Conservation (phyloP, 2,797 vertebrate species). For the Cyprinella venusta region DNA sequence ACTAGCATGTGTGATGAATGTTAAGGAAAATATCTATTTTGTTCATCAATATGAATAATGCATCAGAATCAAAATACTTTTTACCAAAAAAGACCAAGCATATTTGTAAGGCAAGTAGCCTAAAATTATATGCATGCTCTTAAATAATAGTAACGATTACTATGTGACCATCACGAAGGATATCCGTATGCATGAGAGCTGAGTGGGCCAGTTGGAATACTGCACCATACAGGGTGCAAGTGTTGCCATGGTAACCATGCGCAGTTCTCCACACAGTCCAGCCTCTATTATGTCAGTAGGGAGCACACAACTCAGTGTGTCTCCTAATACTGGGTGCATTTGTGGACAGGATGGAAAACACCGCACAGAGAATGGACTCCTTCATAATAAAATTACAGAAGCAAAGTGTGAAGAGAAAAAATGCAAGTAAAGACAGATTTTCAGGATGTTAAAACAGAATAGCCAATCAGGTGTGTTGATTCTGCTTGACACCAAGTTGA, state of each 20-base stretch:
- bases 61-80: not conserved
- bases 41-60: not conserved
- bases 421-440: not conserved
- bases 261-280: conserved; percentile 76
- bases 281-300: conserved; percentile 71
- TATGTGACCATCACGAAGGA: conserved; percentile 67
- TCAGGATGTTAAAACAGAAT: not conserved
- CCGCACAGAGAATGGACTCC: conserved; percentile 60
- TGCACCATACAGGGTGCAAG: conserved; percentile 76
- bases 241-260: conserved; percentile 67
- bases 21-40: conserved; percentile 64
- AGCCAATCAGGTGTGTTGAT: not conserved
- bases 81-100: not conserved
- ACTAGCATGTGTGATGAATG: conserved; percentile 69
- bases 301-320: conserved; percentile 69
- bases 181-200: conserved; percentile 75
- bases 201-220: conserved; percentile 75
- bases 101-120: not conserved
- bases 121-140: not conserved
- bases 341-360: conserved; percentile 43
- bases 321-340: conserved; percentile 72
- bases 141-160: not conserved
- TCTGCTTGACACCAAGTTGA: not conserved
- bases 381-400: conserved; percentile 44
- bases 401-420: not conserved